A percentile compares a stretch with the other conserved stretches of the same genome.
Evolutionary conservation across 2,888 invertebrate species (phyloP).

Genomic region (Tyria jacobaeae): DNA sequence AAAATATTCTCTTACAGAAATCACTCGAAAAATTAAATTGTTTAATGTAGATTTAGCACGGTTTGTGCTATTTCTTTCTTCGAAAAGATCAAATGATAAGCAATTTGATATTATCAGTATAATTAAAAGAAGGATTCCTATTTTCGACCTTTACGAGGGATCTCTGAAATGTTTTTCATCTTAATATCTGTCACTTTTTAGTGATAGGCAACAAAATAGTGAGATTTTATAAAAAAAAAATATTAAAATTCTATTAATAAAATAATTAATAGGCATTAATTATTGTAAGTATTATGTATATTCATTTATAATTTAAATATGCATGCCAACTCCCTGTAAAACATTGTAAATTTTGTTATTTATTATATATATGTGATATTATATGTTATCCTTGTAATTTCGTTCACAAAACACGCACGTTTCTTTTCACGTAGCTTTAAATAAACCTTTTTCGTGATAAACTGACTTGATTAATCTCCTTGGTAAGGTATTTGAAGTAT

Average conservation of each 20-base stretch:
- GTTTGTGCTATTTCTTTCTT: slow-evolving; percentile 2
- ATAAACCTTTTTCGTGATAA: neutral
- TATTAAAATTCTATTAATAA: slow-evolving; percentile 48
- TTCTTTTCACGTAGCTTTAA: neutral
- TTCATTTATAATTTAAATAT: slow-evolving; percentile 34
- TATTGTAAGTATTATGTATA: slow-evolving; percentile 39
- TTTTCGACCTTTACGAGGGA: slow-evolving; percentile 1
- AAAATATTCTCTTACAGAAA: neutral
- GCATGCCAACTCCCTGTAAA: neutral
- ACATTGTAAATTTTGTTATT: no score
- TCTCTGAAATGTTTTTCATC: slow-evolving; percentile 30
- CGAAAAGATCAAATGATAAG: slow-evolving; percentile 7
- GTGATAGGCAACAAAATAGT: slow-evolving; percentile 67
- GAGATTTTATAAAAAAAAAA: slow-evolving; percentile 70
- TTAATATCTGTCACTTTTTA: slow-evolving; percentile 43
- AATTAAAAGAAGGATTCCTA: no score
- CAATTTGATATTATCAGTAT: no score
- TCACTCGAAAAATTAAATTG: neutral
- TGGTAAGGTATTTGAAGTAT: slow-evolving; percentile 24
- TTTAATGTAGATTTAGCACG: slow-evolving; percentile 8
- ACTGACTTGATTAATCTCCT: neutral
- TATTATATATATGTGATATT: no score
- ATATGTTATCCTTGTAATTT: no score
- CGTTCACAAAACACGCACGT: neutral
- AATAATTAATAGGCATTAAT: slow-evolving; percentile 44